A percentile compares a stretch with the other conserved stretches of the same genome.
phyloP scores from a whole-genome alignment of 2,797 vertebrate genomes.

The Chelidonichthys spinosus region DNA sequence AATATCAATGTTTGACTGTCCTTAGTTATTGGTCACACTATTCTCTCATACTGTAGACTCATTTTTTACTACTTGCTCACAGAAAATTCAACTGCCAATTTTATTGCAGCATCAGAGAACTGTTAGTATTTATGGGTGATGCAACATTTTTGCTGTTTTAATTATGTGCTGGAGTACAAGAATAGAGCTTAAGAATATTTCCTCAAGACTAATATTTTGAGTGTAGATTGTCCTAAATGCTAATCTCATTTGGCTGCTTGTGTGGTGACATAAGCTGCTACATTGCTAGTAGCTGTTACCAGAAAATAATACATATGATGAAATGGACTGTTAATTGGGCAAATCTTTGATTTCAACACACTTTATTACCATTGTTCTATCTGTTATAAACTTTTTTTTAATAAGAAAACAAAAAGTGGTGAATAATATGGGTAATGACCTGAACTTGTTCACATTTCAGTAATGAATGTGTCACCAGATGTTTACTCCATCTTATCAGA shows the following conservation, averaged over 20 bases:
- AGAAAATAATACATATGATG: not conserved
- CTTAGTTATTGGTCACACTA: not conserved
- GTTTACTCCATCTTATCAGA: conserved; percentile 14
- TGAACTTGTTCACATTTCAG: conserved; percentile 7
- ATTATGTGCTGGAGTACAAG: no score
- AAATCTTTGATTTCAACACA: not conserved
- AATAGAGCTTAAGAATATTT: conserved; percentile 1
- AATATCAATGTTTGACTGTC: not conserved
- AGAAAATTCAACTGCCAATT: not conserved
- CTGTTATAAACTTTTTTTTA: not conserved
- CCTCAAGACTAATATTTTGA: not conserved
- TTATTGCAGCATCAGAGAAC: not conserved
- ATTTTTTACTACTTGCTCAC: not conserved
- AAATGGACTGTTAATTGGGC: not conserved
- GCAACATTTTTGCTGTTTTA: not conserved
- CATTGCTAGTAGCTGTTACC: not conserved
- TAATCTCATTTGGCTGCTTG: not conserved
- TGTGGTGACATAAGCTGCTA: not conserved
- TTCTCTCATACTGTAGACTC: not conserved
- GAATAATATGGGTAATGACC: not conserved
- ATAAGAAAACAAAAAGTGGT: not conserved
- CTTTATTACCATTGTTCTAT: not conserved
- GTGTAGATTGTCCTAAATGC: not conserved
- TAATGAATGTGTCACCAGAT: conserved; percentile 9
- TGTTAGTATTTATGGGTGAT: not conserved